Evolutionary conservation across 2,888 invertebrate species (phyloP).

Genomic region (Pterostichus madidus): DNA sequence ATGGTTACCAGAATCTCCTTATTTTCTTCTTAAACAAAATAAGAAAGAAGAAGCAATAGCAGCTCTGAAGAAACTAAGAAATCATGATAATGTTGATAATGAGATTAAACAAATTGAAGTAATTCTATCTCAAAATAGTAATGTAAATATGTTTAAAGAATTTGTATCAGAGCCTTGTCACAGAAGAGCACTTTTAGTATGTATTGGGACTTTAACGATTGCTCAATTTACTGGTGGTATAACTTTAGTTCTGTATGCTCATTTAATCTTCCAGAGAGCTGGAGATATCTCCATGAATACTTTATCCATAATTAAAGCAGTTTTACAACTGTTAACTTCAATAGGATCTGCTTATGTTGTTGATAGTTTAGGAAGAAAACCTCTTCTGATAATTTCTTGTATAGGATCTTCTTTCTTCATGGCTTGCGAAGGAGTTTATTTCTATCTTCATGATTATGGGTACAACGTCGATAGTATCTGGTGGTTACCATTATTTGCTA

Average conservation of each 20-base stretch:
- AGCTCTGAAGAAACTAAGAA: slow-evolving; percentile 80
- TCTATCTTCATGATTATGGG: slow-evolving; percentile 72
- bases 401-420: slow-evolving; percentile 76
- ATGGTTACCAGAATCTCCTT: slow-evolving; percentile 80
- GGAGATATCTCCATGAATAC: slow-evolving; percentile 71
- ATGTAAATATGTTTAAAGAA: slow-evolving; percentile 78
- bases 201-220: slow-evolving; percentile 79
- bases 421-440: slow-evolving; percentile 76
- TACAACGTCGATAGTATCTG: slow-evolving; percentile 57
- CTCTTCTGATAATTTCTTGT: slow-evolving; percentile 79
- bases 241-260: slow-evolving; percentile 80
- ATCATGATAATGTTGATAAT: slow-evolving; percentile 72
- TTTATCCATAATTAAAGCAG: slow-evolving; percentile 74
- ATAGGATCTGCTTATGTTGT: slow-evolving; percentile 80
- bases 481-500: slow-evolving; percentile 62
- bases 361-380: slow-evolving; percentile 79
- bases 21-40: slow-evolving; percentile 57
- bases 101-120: slow-evolving; percentile 76
- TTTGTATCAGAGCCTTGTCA: slow-evolving; percentile 79
- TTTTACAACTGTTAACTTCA: slow-evolving; percentile 81
- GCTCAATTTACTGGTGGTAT: slow-evolving; percentile 82
- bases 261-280: slow-evolving; percentile 79
- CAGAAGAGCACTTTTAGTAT: slow-evolving; percentile 81
- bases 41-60: slow-evolving; percentile 52
- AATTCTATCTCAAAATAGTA: slow-evolving; percentile 79